Evolutionary conservation across 1,140 invertebrate genomes (phyloP), one percentile per base, ranked within the genome.

Genomic region (Grapholita molesta): DNA sequence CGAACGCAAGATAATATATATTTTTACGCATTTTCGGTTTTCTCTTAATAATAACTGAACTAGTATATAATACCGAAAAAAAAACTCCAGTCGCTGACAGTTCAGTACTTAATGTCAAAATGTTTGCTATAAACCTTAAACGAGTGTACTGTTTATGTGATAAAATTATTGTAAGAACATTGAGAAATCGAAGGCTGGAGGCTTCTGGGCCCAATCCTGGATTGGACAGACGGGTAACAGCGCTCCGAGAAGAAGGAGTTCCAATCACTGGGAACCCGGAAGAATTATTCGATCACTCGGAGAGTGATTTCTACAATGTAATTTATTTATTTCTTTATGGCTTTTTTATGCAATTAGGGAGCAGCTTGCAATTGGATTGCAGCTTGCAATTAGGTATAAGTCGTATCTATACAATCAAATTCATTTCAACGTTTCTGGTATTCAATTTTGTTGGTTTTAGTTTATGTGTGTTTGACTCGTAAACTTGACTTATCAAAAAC

Each of bases 241-340:
- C 81, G n/a, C 89, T 88, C 67, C 57, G 75, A 30, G 32, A 80
- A 66, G 82, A 86, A 21, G 83, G 83, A 18, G 68, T 89, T 4
- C 80, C 71, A 28, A 66, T 89, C 35, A 77, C 80, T 64, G 79
- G 88, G 23, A 80, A 89, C 70, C 73, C 77, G 24, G 87, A 89
- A 77, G 84, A 90, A 66, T 84, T 84, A 57, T 72, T 89, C 12
- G 86, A 90, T 67, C 70, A 84, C 68, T 88, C 88, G 0, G 79
- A 89, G 42, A 85, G 84, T 64, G 83, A 77, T 28, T 85, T 90
- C 67, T 83, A 80, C 70, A 80, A 86, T 68, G 89, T 90, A 73
- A 42, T 11, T 65, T 55, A 25, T 25, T 28, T 12, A 64, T 12
- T 3, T 21, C 21, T 9, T 25, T 55, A 25, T 0, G 3, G 5